Evolutionary conservation across 23 tunicate genomes (phyloP).

Genomic region (Halocynthia aurantium): DNA sequence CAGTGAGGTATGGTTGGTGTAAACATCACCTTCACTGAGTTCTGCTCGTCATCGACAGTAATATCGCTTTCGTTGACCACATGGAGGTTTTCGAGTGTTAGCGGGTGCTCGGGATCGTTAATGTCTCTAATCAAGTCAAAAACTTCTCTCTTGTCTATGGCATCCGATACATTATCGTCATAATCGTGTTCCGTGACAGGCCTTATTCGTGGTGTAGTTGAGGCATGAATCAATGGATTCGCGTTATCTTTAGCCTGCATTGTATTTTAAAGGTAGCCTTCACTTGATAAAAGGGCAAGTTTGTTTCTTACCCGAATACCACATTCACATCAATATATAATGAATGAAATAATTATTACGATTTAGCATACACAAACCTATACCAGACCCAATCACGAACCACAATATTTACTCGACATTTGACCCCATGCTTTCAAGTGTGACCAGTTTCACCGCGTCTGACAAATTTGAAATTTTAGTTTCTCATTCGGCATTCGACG

Average conservation of each 20-base stretch:
- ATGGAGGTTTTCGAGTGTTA: constrained; percentile 78
- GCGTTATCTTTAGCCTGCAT: constrained; percentile 50
- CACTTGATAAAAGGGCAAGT: too few species aligned
- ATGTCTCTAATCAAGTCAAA: constrained; percentile 96
- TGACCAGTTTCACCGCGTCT: too few species aligned
- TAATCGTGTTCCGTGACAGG: constrained; percentile 33
- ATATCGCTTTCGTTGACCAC: constrained; percentile 85
- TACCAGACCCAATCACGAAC: too few species aligned
- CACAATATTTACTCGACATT: too few species aligned
- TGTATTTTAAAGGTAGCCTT: too few species aligned
- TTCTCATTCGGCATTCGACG: too few species aligned
- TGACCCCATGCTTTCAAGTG: too few species aligned
- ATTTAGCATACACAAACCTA: too few species aligned
- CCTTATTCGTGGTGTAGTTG: constrained; percentile 56
- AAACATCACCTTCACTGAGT: constrained; percentile 52
- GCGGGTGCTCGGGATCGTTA: constrained; percentile 96
- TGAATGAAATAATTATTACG: too few species aligned
- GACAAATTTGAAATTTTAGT: too few species aligned
- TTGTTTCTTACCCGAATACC: too few species aligned
- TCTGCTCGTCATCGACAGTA: constrained; percentile 68
- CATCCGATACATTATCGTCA: constrained; percentile 69
- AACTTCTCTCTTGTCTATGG: constrained; percentile 79
- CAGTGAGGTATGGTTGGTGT: constrained; percentile 99
- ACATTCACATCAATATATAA: too few species aligned
- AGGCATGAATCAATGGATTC: constrained; percentile 63